Conservation (phyloP, 2,888 invertebrate genomes). For the Caenorhabditis sinica region DNA sequence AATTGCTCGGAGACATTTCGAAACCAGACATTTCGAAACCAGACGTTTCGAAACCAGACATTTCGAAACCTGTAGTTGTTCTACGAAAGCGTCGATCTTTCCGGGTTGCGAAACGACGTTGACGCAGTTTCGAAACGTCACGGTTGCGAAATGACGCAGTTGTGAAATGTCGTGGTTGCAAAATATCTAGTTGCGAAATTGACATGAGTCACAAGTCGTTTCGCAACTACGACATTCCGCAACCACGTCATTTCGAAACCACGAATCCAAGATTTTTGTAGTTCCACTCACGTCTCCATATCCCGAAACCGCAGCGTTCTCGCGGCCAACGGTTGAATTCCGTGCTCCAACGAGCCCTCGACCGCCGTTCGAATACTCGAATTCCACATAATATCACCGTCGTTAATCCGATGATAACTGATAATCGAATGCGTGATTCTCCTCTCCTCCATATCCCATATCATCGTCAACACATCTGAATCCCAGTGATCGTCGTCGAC, state of each 20-base stretch:
- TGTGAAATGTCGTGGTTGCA: background rate
- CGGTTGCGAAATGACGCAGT: too few relatives aligned
- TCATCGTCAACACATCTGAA: constrained; percentile 50
- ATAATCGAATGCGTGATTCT: constrained; percentile 60
- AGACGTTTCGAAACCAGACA: background rate
- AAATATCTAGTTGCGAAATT: background rate
- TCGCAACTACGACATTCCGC: background rate
- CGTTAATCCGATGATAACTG: constrained; percentile 59
- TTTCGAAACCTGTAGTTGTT: too few relatives aligned
- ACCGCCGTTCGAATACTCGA: constrained; percentile 52
- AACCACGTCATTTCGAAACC: too few relatives aligned
- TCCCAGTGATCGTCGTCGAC: constrained; percentile 13
- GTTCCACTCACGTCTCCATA: constrained; percentile 38
- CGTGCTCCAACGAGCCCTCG: constrained; percentile 22
- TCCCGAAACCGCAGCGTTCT: constrained; percentile 44
- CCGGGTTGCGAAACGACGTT: background rate
- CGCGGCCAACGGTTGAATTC: constrained; percentile 58
- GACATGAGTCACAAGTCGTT: too few relatives aligned
- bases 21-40: background rate
- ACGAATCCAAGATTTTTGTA: background rate
- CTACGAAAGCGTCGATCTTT: too few relatives aligned
- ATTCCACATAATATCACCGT: constrained; percentile 53
- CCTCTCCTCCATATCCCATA: constrained; percentile 38
- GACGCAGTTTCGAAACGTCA: too few relatives aligned
- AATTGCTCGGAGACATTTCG: too few relatives aligned